phyloP scores from a whole-genome alignment of 2,888 invertebrate species.

The Habroteleia sp. region DNA sequence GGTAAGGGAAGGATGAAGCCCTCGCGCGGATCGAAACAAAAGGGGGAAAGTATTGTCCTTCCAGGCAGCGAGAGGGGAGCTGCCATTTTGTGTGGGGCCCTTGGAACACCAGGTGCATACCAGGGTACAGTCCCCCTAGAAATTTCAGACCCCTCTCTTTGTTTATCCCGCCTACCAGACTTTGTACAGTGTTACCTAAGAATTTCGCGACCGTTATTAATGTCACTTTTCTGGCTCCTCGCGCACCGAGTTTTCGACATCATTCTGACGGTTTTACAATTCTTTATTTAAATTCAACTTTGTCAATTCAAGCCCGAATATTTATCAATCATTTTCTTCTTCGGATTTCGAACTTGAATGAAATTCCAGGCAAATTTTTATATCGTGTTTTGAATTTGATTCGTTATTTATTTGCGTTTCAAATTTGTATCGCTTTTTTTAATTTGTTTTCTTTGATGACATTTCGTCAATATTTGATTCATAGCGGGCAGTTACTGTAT shows the following conservation, averaged over 20 bases:
- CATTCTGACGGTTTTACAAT: not conserved
- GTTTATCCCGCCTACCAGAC: constrained; percentile 69
- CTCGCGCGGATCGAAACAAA: constrained; percentile 57
- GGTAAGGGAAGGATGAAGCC: constrained; percentile 66
- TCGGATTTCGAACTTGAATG: too few species aligned
- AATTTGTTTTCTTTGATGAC: too few species aligned
- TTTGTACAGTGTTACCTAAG: constrained; percentile 66
- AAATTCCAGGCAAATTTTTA: too few species aligned
- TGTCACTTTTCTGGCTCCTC: constrained; percentile 44
- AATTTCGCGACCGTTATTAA: constrained; percentile 63
- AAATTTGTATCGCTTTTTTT: too few species aligned
- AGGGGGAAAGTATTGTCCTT: constrained; percentile 78
- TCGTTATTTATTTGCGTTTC: too few species aligned
- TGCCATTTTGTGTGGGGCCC: constrained; percentile 79
- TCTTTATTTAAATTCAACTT: too few species aligned
- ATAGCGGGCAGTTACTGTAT: too few species aligned
- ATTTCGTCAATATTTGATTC: too few species aligned
- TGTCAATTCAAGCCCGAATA: too few species aligned
- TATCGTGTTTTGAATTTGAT: too few species aligned
- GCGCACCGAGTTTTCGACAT: constrained; percentile 1
- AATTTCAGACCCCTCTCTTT: constrained; percentile 74
- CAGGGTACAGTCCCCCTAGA: constrained; percentile 78
- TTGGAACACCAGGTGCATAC: constrained; percentile 78
- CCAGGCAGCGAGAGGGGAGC: constrained; percentile 71
- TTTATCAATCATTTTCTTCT: too few species aligned